A percentile compares a stretch with the other conserved stretches of the same genome.
Evolutionary conservation across 2,888 invertebrate genomes (phyloP).

Genomic region (Augochlorella aurata): DNA sequence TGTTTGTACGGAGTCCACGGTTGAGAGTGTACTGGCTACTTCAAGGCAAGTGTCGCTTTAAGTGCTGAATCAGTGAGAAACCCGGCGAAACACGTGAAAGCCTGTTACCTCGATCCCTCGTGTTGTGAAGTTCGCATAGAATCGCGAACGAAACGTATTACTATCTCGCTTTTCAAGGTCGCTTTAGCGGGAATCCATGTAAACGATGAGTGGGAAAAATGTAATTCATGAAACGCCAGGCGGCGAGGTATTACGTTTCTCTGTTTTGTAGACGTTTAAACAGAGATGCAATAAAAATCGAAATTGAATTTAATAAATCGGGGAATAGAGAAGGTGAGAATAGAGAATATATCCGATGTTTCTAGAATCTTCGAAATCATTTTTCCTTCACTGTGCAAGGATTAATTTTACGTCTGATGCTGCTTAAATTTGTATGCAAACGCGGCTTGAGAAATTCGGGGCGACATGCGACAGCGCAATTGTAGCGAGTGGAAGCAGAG

Average conservation of each 20-base stretch:
- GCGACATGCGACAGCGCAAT: not conserved
- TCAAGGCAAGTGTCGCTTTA: slow-evolving; percentile 8
- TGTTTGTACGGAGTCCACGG: not conserved
- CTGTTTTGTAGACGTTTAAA: not conserved
- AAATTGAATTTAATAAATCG: not conserved
- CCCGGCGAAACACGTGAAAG: not conserved
- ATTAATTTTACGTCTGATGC: too few relatives aligned
- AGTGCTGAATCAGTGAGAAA: not conserved
- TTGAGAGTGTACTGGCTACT: slow-evolving; percentile 8
- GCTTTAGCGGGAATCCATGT: not conserved
- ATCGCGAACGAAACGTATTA: slow-evolving; percentile 1
- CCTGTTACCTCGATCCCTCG: not conserved
- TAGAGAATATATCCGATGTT: not conserved
- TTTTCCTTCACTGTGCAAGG: too few relatives aligned
- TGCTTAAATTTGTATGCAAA: not conserved
- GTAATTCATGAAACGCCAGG: not conserved
- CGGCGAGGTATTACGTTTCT: too few relatives aligned
- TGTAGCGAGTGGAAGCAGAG: not conserved
- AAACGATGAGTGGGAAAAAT: not conserved
- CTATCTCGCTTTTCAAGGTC: not conserved
- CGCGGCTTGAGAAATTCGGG: not conserved
- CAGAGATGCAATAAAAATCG: not conserved
- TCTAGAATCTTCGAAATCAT: not conserved
- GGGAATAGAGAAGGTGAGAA: not conserved
- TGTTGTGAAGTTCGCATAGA: not conserved